Evolutionary conservation across 2,797 vertebrate species (phyloP).

Genomic region (Potorous gilbertii): DNA sequence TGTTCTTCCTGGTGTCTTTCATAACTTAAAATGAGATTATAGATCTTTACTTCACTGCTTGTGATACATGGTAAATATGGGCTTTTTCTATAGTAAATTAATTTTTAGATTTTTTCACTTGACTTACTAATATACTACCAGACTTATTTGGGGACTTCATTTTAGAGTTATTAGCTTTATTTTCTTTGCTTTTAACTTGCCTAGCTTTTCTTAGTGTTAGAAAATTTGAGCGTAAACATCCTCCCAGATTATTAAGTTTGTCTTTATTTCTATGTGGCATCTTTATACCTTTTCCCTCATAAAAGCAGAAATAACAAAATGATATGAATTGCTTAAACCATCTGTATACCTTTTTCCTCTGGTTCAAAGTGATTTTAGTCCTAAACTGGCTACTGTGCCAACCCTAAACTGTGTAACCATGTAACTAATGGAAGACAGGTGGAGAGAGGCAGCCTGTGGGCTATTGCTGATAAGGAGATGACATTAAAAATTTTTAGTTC

Average conservation of each 20-base stretch:
- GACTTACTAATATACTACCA: not conserved
- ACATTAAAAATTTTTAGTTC: constrained; percentile 51
- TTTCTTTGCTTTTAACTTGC: not conserved
- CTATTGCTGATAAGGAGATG: constrained; percentile 69
- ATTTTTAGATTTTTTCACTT: not conserved
- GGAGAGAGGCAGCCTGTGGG: constrained; percentile 78
- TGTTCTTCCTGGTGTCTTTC: not conserved
- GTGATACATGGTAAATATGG: not conserved
- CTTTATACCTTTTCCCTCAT: not conserved
- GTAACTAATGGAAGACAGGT: constrained; percentile 69
- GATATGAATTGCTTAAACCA: not conserved
- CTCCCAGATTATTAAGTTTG: not conserved
- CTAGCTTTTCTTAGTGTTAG: not conserved
- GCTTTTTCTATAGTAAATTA: not conserved
- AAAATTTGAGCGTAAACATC: not conserved
- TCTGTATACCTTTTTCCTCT: not conserved
- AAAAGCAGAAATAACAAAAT: not conserved
- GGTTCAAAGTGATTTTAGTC: not conserved
- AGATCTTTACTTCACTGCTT: not conserved
- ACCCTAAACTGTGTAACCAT: not conserved
- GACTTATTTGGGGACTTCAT: not conserved
- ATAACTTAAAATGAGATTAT: not conserved
- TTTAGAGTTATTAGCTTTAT: not conserved
- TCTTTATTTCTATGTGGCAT: not conserved
- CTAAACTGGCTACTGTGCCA: not conserved